Conservation (phyloP, 1,140 invertebrate species). For the Orchesella cincta region DNA sequence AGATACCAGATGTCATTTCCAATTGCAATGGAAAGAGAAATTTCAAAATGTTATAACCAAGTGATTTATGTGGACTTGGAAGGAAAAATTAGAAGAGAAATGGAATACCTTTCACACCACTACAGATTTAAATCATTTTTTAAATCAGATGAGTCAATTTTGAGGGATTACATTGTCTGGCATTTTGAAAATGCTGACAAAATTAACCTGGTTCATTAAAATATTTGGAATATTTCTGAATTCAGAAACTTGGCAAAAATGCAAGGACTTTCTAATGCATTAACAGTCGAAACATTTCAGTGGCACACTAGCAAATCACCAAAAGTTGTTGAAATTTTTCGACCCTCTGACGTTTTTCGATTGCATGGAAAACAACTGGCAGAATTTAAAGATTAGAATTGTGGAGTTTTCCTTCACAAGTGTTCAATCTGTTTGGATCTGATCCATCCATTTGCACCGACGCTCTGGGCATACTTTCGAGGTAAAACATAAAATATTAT, state of each 20-base stretch:
- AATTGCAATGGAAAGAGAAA: not conserved
- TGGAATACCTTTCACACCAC: not conserved
- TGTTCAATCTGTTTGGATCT: no score
- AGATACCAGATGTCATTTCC: not conserved
- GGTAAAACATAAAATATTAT: slow-evolving; percentile 61
- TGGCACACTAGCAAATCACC: no score
- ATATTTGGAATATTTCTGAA: no score
- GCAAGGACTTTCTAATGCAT: no score
- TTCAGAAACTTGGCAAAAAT: no score
- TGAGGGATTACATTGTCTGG: not conserved
- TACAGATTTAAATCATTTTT: not conserved
- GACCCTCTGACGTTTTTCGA: no score
- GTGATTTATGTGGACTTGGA: not conserved
- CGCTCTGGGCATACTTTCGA: slow-evolving; percentile 81
- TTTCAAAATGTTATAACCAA: not conserved
- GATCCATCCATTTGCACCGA: slow-evolving; percentile 93
- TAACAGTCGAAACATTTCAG: no score
- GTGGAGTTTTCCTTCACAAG: no score
- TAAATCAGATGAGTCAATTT: not conserved
- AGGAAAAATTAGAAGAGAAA: not conserved
- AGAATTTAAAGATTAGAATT: no score
- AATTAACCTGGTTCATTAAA: no score
- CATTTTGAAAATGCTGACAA: not conserved
- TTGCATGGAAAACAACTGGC: no score
- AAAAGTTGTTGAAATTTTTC: no score